These are phyloP conservation scores for Plagiodera versicolora DNA, from an alignment of 2,888 invertebrate species.

Conservation along the genomic window DNA sequence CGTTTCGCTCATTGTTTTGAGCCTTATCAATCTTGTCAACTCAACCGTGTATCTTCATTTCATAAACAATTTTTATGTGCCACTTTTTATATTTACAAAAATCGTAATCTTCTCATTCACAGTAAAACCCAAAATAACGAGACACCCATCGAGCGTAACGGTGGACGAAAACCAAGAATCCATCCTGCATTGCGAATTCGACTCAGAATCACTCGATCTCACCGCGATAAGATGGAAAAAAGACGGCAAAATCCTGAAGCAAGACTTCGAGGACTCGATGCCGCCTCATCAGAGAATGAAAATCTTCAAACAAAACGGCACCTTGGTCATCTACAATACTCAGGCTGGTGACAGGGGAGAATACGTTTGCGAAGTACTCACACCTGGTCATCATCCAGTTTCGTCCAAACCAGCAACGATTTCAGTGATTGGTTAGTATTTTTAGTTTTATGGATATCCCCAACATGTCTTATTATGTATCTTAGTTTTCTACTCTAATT, in stretches of 20 bases:
- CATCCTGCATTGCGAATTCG: slow-evolving; percentile 66
- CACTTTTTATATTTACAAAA: too few relatives aligned
- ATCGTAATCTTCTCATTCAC: too few relatives aligned
- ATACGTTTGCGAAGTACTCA: slow-evolving; percentile 69
- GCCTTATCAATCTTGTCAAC: too few relatives aligned
- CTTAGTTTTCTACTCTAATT: too few relatives aligned
- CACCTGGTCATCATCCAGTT: slow-evolving; percentile 62
- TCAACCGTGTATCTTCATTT: too few relatives aligned
- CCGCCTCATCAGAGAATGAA: slow-evolving; percentile 47
- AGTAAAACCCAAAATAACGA: slow-evolving; percentile 64
- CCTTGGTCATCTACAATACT: slow-evolving; percentile 58
- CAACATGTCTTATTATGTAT: too few relatives aligned
- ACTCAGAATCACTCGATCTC: slow-evolving; percentile 57
- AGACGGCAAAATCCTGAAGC: slow-evolving; percentile 61
- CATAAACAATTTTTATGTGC: too few relatives aligned
- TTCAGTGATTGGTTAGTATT: slow-evolving; percentile 61
- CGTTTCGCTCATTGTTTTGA: too few relatives aligned
- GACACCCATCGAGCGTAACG: slow-evolving; percentile 60
- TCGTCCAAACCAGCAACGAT: slow-evolving; percentile 62
- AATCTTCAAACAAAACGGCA: slow-evolving; percentile 56
- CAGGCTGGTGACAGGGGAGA: slow-evolving; percentile 63
- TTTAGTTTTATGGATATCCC: background rate
- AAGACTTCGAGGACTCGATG: slow-evolving; percentile 39
- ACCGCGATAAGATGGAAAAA: slow-evolving; percentile 70
- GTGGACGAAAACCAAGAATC: slow-evolving; percentile 70